phyloP scores from a whole-genome alignment of 1,140 invertebrate genomes.

The Drosophila pandora region DNA sequence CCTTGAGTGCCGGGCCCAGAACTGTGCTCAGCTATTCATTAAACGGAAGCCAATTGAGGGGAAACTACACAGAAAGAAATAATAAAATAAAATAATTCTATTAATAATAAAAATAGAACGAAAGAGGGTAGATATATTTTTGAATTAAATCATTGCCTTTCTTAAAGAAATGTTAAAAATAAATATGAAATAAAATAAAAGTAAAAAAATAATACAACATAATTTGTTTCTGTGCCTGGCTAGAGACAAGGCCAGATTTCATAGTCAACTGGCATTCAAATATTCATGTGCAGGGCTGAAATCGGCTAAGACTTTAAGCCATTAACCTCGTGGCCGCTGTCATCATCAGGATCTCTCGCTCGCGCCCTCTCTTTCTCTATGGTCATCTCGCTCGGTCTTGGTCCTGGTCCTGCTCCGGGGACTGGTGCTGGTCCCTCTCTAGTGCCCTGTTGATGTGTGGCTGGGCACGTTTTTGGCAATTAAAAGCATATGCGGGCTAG shows the following conservation, averaged over 20 bases:
- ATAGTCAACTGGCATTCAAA: slow-evolving; percentile 62
- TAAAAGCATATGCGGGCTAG: slow-evolving; percentile 77
- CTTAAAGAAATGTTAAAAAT: neutral
- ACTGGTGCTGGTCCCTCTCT: slow-evolving; percentile 8
- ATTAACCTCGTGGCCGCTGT: slow-evolving; percentile 64
- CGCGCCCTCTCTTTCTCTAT: slow-evolving; percentile 2
- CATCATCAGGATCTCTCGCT: slow-evolving; percentile 31
- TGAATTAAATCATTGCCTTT: neutral
- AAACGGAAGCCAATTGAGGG: slow-evolving; percentile 28
- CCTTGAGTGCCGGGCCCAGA: slow-evolving; percentile 29
- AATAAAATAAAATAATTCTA: neutral
- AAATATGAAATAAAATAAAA: neutral
- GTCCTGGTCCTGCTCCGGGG: neutral
- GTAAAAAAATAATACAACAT: neutral
- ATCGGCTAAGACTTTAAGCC: slow-evolving; percentile 61
- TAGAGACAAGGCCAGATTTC: slow-evolving; percentile 34
- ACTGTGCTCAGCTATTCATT: slow-evolving; percentile 24
- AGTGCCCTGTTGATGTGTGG: slow-evolving; percentile 54
- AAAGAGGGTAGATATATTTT: too few species aligned
- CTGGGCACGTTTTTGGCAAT: slow-evolving; percentile 65
- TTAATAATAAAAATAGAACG: neutral
- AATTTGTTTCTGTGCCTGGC: slow-evolving; percentile 11
- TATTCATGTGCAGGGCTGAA: slow-evolving; percentile 53
- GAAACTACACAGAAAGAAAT: slow-evolving; percentile 12
- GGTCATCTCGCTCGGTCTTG: slow-evolving; percentile 5